Percentiles rank a stretch among this genome's conserved stretches.
Evolutionary conservation across 2,888 invertebrate genomes (phyloP).

Genomic region (Ormyrus thymus): DNA sequence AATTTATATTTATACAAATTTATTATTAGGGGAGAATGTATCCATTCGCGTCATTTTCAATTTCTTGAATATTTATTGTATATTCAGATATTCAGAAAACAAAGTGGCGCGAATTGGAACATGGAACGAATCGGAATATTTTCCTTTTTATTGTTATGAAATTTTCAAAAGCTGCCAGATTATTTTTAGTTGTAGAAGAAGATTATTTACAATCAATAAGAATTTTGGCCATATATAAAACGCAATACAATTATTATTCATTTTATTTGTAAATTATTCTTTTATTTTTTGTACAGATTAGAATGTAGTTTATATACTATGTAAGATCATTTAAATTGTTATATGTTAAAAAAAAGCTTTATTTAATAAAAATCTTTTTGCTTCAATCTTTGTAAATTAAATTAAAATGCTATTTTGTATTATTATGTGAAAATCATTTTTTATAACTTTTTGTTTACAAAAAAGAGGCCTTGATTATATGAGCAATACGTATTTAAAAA

Average conservation of each 20-base stretch:
- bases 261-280: constrained; percentile 10
- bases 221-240: constrained; percentile 47
- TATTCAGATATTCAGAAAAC: no score
- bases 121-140: no score
- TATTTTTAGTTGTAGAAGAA: constrained; percentile 49
- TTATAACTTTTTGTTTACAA: neutral
- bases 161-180: constrained; percentile 57
- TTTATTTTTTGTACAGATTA: constrained; percentile 42
- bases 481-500: neutral
- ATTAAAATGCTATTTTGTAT: no score
- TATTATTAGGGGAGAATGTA: no score
- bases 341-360: constrained; percentile 1
- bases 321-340: constrained; percentile 10
- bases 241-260: constrained; percentile 22
- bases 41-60: no score
- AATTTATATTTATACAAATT: neutral
- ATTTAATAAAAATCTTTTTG: neutral
- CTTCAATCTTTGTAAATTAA: neutral
- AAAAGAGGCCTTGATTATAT: neutral
- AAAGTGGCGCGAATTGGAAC: no score
- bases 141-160: constrained; percentile 23
- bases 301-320: constrained; percentile 16
- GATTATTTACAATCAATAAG: constrained; percentile 27
- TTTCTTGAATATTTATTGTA: no score
- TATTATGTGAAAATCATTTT: no score